phyloP scores from a whole-genome alignment of 2,797 vertebrate species.

The Calcarius lapponicus region DNA sequence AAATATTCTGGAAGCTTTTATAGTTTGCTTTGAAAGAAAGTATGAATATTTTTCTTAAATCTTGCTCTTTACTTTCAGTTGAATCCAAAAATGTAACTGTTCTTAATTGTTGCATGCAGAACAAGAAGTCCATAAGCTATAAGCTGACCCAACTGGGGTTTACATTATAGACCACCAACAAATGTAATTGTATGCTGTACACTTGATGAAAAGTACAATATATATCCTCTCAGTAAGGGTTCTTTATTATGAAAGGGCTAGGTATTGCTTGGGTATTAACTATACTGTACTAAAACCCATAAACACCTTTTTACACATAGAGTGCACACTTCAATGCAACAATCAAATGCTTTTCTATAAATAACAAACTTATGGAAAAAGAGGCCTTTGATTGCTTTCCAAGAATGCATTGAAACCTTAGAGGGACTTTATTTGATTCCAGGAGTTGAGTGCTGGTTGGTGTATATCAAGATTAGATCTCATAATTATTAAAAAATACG shows the following conservation, averaged over 20 bases:
- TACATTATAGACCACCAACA: slow-evolving; percentile 73
- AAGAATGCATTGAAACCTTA: slow-evolving; percentile 71
- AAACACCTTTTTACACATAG: slow-evolving; percentile 80
- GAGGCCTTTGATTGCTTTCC: slow-evolving; percentile 73
- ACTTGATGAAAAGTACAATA: slow-evolving; percentile 63
- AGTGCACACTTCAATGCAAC: slow-evolving; percentile 77
- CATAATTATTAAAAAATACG: background rate
- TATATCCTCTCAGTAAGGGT: slow-evolving; percentile 71
- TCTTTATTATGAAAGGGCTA: slow-evolving; percentile 71
- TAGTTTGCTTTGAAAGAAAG: background rate
- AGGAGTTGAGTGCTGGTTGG: background rate
- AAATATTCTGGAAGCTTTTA: background rate
- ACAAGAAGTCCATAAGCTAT: slow-evolving; percentile 28
- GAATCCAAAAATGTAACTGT: background rate
- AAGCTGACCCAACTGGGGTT: background rate
- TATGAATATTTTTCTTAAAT: background rate
- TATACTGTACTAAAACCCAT: slow-evolving; percentile 79
- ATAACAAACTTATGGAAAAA: slow-evolving; percentile 75
- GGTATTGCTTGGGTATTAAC: slow-evolving; percentile 77
- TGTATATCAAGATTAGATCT: background rate
- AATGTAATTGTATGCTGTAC: slow-evolving; percentile 60
- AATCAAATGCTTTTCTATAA: slow-evolving; percentile 78
- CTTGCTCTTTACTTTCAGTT: background rate
- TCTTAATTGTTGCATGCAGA: background rate
- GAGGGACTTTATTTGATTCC: slow-evolving; percentile 40